These are phyloP conservation scores for Rafetus swinhoei DNA, from an alignment of 2,113 vertebrate species.

Conservation along the genomic window DNA sequence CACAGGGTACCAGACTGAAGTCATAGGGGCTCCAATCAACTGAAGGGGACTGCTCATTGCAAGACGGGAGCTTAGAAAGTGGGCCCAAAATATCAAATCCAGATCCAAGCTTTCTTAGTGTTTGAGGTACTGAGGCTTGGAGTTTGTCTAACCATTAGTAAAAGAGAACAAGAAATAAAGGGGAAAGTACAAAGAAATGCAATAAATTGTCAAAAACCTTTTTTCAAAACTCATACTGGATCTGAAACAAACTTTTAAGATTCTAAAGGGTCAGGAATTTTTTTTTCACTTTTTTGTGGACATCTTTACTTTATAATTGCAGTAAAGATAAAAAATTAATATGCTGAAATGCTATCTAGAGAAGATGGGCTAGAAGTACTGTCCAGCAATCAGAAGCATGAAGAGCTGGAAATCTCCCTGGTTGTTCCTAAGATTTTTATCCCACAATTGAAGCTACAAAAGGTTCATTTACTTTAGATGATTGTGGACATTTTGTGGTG, in stretches of 20 bases:
- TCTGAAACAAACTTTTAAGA: background rate
- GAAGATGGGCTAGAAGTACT: background rate
- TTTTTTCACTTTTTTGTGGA: background rate
- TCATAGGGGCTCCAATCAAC: background rate
- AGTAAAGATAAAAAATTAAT: background rate
- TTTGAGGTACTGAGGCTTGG: background rate
- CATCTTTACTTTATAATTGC: background rate
- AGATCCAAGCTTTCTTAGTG: background rate
- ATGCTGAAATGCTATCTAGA: background rate
- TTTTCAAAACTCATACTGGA: background rate
- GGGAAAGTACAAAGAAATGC: background rate
- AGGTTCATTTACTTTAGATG: background rate
- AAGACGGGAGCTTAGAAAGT: background rate
- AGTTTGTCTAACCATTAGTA: background rate
- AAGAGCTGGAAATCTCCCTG: background rate
- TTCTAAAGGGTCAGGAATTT: background rate
- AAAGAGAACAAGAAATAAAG: background rate
- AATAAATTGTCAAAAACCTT: background rate
- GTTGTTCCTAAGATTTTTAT: background rate
- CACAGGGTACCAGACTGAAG: background rate
- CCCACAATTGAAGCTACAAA: background rate
- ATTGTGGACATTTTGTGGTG: background rate
- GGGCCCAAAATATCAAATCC: background rate
- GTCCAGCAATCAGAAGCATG: background rate
- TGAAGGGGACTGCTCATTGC: background rate